phyloP scores from a whole-genome alignment of 2,797 vertebrate species.

The Rhinella marina region DNA sequence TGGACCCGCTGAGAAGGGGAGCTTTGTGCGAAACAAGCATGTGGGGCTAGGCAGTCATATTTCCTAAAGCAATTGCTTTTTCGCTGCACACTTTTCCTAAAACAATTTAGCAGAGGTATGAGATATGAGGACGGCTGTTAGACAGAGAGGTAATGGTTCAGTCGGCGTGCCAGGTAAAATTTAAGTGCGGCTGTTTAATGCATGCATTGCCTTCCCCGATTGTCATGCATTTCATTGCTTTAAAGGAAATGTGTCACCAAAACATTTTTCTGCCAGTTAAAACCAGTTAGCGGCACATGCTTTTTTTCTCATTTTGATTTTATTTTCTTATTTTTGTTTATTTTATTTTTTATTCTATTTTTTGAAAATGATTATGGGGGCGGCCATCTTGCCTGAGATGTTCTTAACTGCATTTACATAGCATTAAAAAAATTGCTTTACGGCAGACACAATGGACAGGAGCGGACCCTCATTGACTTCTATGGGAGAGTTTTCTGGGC shows the following conservation, averaged over 20 bases:
- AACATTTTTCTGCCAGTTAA: neutral
- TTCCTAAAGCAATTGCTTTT: conserved; percentile 31
- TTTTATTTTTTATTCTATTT: no score
- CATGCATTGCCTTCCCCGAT: neutral
- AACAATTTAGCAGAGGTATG: conserved; percentile 35
- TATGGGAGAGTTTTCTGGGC: no score
- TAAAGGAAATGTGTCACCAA: no score
- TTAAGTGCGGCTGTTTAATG: neutral
- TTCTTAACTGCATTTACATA: no score
- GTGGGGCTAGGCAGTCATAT: conserved; percentile 25
- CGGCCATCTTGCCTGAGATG: no score
- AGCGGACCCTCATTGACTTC: no score
- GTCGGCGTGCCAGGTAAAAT: neutral
- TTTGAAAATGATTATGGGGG: no score
- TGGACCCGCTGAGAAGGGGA: conserved; percentile 42
- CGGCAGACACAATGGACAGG: no score
- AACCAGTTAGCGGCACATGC: neutral
- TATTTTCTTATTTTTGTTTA: no score
- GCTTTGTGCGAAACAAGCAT: conserved; percentile 35
- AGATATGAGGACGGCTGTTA: conserved; percentile 29
- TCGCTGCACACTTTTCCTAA: conserved; percentile 5
- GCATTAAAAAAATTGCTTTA: no score
- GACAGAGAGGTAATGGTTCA: conserved; percentile 18
- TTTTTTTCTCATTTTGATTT: no score
- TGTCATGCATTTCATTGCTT: neutral